Percentiles rank a stretch among this genome's conserved stretches.
phyloP scores from a whole-genome alignment of 2,797 vertebrate genomes.

The Esox lucius region DNA sequence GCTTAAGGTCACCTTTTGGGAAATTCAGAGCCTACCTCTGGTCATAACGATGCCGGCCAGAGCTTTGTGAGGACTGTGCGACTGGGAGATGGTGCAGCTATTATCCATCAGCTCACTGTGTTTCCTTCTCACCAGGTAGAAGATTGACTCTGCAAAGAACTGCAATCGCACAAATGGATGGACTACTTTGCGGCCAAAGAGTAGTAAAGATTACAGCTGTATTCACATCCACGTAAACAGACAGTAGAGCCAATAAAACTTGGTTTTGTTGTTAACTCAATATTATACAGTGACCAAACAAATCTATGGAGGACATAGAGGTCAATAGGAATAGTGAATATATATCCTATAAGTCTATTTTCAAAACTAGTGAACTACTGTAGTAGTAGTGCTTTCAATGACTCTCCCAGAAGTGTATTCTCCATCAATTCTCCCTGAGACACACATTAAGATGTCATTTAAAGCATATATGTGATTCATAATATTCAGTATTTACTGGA shows the following conservation, averaged over 20 bases:
- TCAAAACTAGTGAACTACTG: not conserved
- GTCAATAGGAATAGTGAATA: not conserved
- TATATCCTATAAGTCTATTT: not conserved
- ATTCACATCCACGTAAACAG: not conserved
- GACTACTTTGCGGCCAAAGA: not conserved
- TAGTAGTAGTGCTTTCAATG: slow-evolving; percentile 26
- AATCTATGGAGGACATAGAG: not conserved
- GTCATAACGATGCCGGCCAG: slow-evolving; percentile 92
- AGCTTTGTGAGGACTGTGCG: slow-evolving; percentile 77
- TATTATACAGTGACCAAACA: not conserved
- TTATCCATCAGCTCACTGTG: slow-evolving; percentile 77
- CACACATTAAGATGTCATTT: not conserved
- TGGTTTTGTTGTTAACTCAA: not conserved
- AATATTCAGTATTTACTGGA: not conserved
- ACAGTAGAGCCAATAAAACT: not conserved
- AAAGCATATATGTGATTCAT: not conserved
- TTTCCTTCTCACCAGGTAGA: slow-evolving; percentile 86
- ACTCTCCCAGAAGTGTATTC: slow-evolving; percentile 15
- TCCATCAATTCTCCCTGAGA: slow-evolving; percentile 9
- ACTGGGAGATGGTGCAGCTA: slow-evolving; percentile 56
- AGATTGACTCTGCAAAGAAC: slow-evolving; percentile 86
- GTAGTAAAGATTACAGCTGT: not conserved
- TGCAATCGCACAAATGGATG: slow-evolving; percentile 49
- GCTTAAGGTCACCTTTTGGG: too few relatives aligned
- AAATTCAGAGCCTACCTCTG: slow-evolving; percentile 77